A percentile compares a stretch with the other conserved stretches of the same genome.
These are phyloP conservation scores for Nasonia oneida DNA, from an alignment of 2,888 invertebrate genomes.

Conservation along the genomic window DNA sequence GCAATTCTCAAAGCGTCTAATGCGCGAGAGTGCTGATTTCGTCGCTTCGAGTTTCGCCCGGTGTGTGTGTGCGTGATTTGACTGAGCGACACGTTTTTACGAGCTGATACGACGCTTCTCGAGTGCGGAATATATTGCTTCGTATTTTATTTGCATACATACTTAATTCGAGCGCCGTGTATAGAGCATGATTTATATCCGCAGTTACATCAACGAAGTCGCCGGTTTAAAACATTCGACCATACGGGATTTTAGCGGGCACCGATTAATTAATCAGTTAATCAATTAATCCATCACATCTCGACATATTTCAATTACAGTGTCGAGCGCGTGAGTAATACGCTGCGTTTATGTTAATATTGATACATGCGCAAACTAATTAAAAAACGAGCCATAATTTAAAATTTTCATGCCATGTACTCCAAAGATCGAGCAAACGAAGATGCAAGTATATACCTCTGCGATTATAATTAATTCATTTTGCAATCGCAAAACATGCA, in stretches of 20 bases:
- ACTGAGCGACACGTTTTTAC: not conserved
- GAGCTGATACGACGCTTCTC: not conserved
- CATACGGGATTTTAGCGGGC: not conserved
- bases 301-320: too few relatives aligned
- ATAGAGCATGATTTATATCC: too few relatives aligned
- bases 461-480: too few relatives aligned
- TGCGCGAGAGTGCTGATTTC: not conserved
- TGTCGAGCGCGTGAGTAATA: too few relatives aligned
- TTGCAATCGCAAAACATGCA: too few relatives aligned
- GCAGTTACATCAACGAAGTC: not conserved
- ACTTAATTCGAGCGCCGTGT: not conserved
- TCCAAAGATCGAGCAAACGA: too few relatives aligned
- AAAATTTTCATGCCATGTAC: too few relatives aligned
- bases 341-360: too few relatives aligned
- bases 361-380: too few relatives aligned
- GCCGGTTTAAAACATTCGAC: not conserved
- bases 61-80: not conserved
- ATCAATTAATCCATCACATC: not conserved
- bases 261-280: not conserved
- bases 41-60: not conserved
- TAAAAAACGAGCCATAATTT: too few relatives aligned
- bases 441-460: too few relatives aligned
- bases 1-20: conserved; percentile 28
- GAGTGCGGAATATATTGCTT: not conserved
- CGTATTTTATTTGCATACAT: not conserved